These are phyloP conservation scores for Epinephelus moara DNA, from an alignment of 2,113 vertebrate genomes.

Conservation along the genomic window DNA sequence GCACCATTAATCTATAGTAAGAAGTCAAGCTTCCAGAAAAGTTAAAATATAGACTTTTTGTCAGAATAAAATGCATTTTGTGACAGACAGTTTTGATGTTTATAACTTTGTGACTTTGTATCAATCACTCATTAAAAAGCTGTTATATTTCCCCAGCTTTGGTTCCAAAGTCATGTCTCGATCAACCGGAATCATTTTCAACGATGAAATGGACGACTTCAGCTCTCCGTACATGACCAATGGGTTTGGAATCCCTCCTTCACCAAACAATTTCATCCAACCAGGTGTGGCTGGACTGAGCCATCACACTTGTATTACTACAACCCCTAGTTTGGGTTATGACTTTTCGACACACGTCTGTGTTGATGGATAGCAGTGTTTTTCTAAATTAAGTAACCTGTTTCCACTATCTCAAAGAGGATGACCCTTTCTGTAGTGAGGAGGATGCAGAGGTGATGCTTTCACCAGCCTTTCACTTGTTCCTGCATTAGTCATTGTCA, in stretches of 20 bases:
- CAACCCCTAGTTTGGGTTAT: not conserved
- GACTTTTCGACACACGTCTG: not conserved
- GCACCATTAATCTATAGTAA: constrained; percentile 97
- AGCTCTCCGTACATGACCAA: constrained; percentile 91
- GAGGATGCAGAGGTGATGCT: constrained; percentile 26
- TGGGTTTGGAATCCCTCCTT: constrained; percentile 91
- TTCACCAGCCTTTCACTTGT: constrained; percentile 17
- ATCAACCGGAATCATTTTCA: constrained; percentile 93
- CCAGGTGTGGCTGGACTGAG: constrained; percentile 86
- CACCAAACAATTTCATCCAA: constrained; percentile 93
- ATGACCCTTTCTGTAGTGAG: constrained; percentile 13
- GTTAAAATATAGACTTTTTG: not conserved
- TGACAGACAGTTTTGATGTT: not conserved
- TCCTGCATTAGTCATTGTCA: constrained; percentile 20
- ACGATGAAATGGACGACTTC: constrained; percentile 98
- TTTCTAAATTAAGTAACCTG: not conserved
- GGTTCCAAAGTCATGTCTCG: constrained; percentile 92
- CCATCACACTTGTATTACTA: constrained; percentile 3
- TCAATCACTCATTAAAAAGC: not conserved
- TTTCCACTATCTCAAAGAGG: not conserved
- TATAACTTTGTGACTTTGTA: not conserved
- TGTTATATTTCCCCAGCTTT: constrained; percentile 84
- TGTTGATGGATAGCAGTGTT: not conserved
- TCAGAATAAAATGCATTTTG: not conserved
- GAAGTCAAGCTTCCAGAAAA: constrained; percentile 42